phyloP scores from a whole-genome alignment of 2,888 invertebrate species.

The Tachina grossa region DNA sequence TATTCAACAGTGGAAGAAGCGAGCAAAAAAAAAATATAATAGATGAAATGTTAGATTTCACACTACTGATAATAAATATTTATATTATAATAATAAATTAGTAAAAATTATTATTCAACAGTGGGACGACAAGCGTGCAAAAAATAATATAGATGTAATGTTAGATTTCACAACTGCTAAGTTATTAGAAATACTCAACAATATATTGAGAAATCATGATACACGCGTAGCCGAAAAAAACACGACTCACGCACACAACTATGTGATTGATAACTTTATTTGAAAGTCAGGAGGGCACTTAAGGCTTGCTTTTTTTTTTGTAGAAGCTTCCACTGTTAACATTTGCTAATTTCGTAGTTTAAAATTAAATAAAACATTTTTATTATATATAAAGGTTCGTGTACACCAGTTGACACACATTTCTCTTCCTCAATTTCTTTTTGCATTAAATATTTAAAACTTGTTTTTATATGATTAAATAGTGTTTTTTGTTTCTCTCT shows the following conservation, averaged over 20 bases:
- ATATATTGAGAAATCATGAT: too few species aligned
- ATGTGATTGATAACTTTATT: too few species aligned
- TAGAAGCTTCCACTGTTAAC: neutral
- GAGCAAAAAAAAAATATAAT: neutral
- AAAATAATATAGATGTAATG: neutral
- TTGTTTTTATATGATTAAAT: slow-evolving; percentile 56
- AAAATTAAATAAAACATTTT: neutral
- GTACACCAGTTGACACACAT: slow-evolving; percentile 11
- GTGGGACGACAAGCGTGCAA: neutral
- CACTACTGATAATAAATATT: too few species aligned
- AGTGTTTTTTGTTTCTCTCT: slow-evolving; percentile 14
- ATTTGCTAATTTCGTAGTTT: neutral
- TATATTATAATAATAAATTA: slow-evolving; percentile 5
- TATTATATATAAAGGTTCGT: neutral
- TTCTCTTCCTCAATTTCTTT: neutral
- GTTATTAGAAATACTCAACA: too few species aligned
- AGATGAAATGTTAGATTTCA: too few species aligned
- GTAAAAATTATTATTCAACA: slow-evolving; percentile 43
- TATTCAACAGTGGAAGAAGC: slow-evolving; percentile 9
- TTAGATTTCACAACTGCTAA: too few species aligned
- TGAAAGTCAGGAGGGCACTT: too few species aligned
- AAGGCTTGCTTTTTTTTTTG: too few species aligned
- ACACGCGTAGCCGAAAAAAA: too few species aligned
- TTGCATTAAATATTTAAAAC: slow-evolving; percentile 16
- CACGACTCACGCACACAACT: too few species aligned